These are phyloP conservation scores for Aphis craccivora DNA, from an alignment of 1,140 invertebrate genomes.

Conservation along the genomic window DNA sequence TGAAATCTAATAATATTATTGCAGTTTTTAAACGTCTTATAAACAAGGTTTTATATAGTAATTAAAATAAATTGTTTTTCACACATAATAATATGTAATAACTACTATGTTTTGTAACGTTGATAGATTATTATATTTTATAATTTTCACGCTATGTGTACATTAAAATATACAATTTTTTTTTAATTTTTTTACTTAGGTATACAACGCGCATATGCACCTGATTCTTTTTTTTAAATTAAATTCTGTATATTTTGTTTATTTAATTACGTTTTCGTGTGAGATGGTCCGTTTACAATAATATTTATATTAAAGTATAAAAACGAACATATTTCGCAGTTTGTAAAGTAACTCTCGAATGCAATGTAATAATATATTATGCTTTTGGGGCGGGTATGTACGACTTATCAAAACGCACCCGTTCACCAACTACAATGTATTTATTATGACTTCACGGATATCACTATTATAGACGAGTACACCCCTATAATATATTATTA, in stretches of 20 bases:
- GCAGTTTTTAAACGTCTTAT: too few relatives aligned
- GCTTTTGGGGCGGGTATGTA: neutral
- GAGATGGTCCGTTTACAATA: neutral
- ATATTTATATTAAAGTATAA: neutral
- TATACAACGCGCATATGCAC: neutral
- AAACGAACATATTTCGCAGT: neutral
- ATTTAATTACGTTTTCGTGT: neutral
- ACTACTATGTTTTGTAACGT: neutral
- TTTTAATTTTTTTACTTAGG: neutral
- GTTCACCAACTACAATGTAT: neutral
- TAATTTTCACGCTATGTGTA: neutral
- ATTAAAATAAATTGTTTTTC: too few relatives aligned
- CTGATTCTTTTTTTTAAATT: neutral
- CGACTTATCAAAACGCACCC: neutral
- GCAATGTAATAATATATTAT: neutral
- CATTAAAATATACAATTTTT: neutral
- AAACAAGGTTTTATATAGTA: too few relatives aligned
- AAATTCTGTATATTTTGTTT: neutral
- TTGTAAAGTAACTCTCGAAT: neutral
- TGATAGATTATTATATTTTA: neutral
- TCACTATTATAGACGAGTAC: neutral
- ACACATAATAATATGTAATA: too few relatives aligned
- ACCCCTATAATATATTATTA: too few relatives aligned
- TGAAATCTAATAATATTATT: too few relatives aligned
- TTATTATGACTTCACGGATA: neutral